Percentiles rank a stretch among this genome's conserved stretches.
Evolutionary conservation across 2,888 invertebrate species (phyloP).

Genomic region (Dorcus parallelipipedus): DNA sequence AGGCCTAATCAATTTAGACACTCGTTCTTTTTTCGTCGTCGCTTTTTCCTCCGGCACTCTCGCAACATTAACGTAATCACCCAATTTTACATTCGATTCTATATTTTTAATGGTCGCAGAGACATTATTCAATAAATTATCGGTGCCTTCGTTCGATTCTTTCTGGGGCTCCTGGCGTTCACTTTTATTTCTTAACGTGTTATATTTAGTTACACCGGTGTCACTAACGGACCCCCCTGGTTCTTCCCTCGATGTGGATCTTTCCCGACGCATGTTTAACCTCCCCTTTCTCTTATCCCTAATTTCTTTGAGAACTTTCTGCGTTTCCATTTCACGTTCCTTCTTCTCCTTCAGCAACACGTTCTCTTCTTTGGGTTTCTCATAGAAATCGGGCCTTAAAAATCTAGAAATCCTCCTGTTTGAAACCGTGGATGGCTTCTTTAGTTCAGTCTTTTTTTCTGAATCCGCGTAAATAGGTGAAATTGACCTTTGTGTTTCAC

Average conservation of each 20-base stretch:
- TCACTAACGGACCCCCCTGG: constrained; percentile 1
- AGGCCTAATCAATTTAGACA: constrained; percentile 54
- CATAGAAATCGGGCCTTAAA: constrained; percentile 75
- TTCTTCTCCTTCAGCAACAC: constrained; percentile 60
- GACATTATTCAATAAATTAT: constrained; percentile 34
- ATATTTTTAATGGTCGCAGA: constrained; percentile 41
- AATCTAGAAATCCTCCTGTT: constrained; percentile 67
- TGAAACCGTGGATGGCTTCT: constrained; percentile 30
- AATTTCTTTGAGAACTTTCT: constrained; percentile 65
- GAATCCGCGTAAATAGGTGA: constrained; percentile 23
- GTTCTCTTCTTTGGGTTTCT: constrained; percentile 62
- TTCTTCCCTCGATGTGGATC: constrained; percentile 37
- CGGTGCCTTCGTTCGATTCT: constrained; percentile 29
- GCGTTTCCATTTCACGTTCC: constrained; percentile 66
- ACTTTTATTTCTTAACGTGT: constrained; percentile 11
- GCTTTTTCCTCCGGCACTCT: constrained; percentile 17
- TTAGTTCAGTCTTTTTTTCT: constrained; percentile 39
- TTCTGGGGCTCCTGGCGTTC: constrained; percentile 6
- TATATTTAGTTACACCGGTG: neutral
- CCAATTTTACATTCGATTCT: constrained; percentile 20
- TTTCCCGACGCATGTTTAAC: constrained; percentile 34
- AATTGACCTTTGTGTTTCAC: constrained; percentile 18
- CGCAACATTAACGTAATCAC: constrained; percentile 37
- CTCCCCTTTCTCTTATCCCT: constrained; percentile 56
- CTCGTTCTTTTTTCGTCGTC: constrained; percentile 39